Percentiles rank a stretch among this genome's conserved stretches.
Conservation (phyloP, 2,797 vertebrate genomes). For the Diplodus sargus region DNA sequence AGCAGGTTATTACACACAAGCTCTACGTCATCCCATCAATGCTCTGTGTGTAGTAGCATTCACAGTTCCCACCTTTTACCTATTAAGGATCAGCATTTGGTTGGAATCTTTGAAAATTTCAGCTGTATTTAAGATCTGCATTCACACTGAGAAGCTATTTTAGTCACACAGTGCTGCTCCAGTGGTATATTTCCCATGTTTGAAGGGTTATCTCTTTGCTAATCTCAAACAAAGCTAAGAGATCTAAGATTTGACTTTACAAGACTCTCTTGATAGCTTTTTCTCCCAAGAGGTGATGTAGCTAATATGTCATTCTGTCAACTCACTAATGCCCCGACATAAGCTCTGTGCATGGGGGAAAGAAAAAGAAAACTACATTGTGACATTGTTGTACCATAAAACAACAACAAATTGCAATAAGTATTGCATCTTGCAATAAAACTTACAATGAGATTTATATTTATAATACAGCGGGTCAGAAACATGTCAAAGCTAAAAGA, state of each 20-base stretch:
- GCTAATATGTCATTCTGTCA: constrained; percentile 59
- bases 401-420: constrained; percentile 6
- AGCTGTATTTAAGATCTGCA: constrained; percentile 18
- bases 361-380: constrained; percentile 1
- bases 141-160: not conserved
- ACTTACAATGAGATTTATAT: not conserved
- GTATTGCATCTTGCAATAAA: not conserved
- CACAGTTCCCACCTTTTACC: not conserved
- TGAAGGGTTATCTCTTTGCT: constrained; percentile 37
- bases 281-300: constrained; percentile 41
- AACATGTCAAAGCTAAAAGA: not conserved
- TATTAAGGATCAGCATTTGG: not conserved
- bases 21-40: not conserved
- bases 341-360: not conserved
- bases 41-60: not conserved
- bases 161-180: not conserved
- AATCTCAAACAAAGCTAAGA: constrained; percentile 52
- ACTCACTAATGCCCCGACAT: constrained; percentile 37
- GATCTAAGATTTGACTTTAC: constrained; percentile 43
- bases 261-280: constrained; percentile 33
- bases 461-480: constrained; percentile 16
- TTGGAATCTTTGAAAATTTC: not conserved
- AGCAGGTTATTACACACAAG: not conserved
- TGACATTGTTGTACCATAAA: constrained; percentile 1
- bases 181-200: constrained; percentile 7